Evolutionary conservation across 2,888 invertebrate species (phyloP).

Genomic region (Smittia sp.): DNA sequence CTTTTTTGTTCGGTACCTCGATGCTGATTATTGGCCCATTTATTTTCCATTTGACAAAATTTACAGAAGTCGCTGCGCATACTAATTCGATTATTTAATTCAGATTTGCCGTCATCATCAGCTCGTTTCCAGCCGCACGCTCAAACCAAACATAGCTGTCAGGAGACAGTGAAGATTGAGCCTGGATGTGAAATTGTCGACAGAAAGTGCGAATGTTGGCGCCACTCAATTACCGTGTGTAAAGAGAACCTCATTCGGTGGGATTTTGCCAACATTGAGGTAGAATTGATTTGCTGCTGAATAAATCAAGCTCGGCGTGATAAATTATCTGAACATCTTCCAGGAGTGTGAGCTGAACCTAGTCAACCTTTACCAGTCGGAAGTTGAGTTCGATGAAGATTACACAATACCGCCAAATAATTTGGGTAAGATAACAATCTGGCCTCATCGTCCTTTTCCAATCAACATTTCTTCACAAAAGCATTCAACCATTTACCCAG

Average conservation of each 20-base stretch:
- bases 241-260: constrained; percentile 49
- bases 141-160: constrained; percentile 41
- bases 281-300: constrained; percentile 42
- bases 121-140: background rate
- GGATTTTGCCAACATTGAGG: constrained; percentile 53
- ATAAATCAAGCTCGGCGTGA: too few relatives aligned
- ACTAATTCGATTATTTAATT: background rate
- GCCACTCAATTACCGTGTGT: constrained; percentile 52
- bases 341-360: constrained; percentile 54
- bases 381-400: constrained; percentile 54
- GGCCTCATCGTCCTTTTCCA: too few relatives aligned
- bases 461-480: too few relatives aligned
- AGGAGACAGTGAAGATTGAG: constrained; percentile 50
- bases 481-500: too few relatives aligned
- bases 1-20: too few relatives aligned
- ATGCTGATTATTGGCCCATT: too few relatives aligned
- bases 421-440: constrained; percentile 43
- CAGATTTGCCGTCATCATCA: constrained; percentile 31
- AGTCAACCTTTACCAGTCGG: constrained; percentile 53
- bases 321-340: constrained; percentile 22
- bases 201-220: constrained; percentile 54
- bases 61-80: too few relatives aligned
- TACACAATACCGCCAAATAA: constrained; percentile 53
- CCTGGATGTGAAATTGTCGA: constrained; percentile 54
- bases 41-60: too few relatives aligned